A percentile compares a stretch with the other conserved stretches of the same genome.
These are phyloP conservation scores for Mythimna ferrago DNA, from an alignment of 2,888 invertebrate genomes.

Conservation along the genomic window DNA sequence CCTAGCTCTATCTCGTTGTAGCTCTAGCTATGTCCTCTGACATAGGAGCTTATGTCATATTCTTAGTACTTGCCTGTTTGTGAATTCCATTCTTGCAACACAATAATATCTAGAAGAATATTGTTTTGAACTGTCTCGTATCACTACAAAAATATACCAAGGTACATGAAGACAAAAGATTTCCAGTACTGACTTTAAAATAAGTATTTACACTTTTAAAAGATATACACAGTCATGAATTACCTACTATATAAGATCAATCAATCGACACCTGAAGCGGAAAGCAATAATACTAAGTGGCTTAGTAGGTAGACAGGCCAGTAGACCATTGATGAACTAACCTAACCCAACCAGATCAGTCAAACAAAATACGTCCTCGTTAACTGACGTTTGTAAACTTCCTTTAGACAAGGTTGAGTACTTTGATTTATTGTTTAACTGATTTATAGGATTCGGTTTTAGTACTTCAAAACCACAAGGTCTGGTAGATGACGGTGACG, in stretches of 20 bases:
- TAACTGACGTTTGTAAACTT: constrained; percentile 42
- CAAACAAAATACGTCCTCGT: constrained; percentile 23
- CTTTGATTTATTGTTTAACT: constrained; percentile 18
- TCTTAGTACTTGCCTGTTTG: neutral
- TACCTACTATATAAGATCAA: neutral
- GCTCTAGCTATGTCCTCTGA: too few species aligned
- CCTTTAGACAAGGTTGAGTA: constrained; percentile 28
- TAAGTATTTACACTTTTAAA: neutral
- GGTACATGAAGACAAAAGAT: neutral
- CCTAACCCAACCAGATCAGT: constrained; percentile 23
- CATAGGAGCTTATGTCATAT: too few species aligned
- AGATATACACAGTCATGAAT: neutral
- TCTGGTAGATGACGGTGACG: constrained; percentile 10
- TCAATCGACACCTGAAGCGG: neutral
- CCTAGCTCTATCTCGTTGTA: too few species aligned
- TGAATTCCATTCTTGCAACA: neutral
- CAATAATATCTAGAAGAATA: too few species aligned
- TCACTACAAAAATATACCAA: neutral
- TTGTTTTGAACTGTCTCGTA: too few species aligned
- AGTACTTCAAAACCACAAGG: constrained; percentile 19
- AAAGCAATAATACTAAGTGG: neutral
- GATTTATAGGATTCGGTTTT: constrained; percentile 22
- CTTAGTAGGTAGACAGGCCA: neutral
- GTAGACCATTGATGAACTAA: constrained; percentile 10
- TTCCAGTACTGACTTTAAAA: neutral